Base-by-base conservation (phyloP, 1,140 invertebrate genomes). In the Anoplophora glabripennis region DNA sequence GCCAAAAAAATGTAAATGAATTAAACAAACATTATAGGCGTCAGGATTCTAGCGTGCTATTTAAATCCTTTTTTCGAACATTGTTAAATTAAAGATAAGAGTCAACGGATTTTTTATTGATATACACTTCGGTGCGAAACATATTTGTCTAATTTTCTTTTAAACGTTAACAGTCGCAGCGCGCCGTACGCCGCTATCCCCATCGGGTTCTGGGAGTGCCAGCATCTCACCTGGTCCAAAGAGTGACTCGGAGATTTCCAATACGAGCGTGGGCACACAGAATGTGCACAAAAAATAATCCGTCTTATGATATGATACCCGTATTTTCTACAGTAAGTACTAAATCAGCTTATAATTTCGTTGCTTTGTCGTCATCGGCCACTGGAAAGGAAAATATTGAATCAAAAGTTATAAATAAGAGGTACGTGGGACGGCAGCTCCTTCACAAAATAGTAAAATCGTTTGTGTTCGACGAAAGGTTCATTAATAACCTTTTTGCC, bases 261-360 rank as follows among this genome's bases (percentile, higher is more conserved):
- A 57, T 53, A 61, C 44, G 47, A 62, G 60, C 60, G 60, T 62
- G 55, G 60, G 60, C 60, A 41, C 44, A 38, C 38, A 62, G 55
- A 57, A 62, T 57, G 52, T 62, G 54, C 54, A 62, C 60, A 62
- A 62, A 62, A 62, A 62, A 57, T 53, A 53, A 62, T 34, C 49
- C 49, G 49, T 57, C 46, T 61, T 62, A 62, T 61, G 46, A 54
- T 46, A 61, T 61, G 52, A 55, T 53, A 62, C 49, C 41, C 33
- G 45, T 21, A 42, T 57, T 53, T 60, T 48, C 34, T 21, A 33
- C 35, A 7, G 33, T 56, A 56, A 56, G 44, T 45, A 21, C 18
- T 52, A 51, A 58, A 58, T 58, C 57, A 42, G 57, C 21, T 58
- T 58, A 58, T 58, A 45, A 45, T 45, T 45, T 45, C 28, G 15